Percentiles rank a stretch among this genome's conserved stretches.
phyloP scores from a whole-genome alignment of 2,888 invertebrate genomes.

The Drosophila prolongata region DNA sequence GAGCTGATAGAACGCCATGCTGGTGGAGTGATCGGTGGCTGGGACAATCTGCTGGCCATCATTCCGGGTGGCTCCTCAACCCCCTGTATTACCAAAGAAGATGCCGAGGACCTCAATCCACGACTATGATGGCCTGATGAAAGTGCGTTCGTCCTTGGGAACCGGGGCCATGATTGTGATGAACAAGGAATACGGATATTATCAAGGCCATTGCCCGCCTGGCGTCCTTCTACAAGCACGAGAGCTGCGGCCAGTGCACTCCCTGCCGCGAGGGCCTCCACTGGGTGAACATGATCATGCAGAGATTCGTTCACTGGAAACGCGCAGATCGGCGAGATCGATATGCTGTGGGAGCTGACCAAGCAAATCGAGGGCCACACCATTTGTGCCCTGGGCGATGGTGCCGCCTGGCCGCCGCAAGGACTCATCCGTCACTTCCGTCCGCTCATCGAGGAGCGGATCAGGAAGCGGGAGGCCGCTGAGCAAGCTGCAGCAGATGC shows the following conservation, averaged over 20 bases:
- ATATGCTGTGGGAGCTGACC: constrained; percentile 98
- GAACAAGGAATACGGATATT: constrained; percentile 97
- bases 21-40: constrained; percentile 97
- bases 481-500: constrained; percentile 32
- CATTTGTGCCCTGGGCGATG: constrained; percentile 98
- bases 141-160: constrained; percentile 96
- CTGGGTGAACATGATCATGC: constrained; percentile 96
- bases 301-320: constrained; percentile 93
- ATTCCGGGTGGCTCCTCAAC: constrained; percentile 99
- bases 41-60: constrained; percentile 98
- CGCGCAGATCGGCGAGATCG: constrained; percentile 96
- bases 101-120: constrained; percentile 95
- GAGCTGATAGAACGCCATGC: constrained; percentile 98
- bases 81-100: constrained; percentile 95
- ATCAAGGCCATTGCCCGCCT: constrained; percentile 97
- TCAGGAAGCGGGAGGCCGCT: constrained; percentile 85
- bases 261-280: constrained; percentile 98
- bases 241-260: constrained; percentile 99
- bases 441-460: constrained; percentile 94
- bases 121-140: constrained; percentile 98
- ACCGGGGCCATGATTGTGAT: constrained; percentile 99
- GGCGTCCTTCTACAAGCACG: constrained; percentile 98
- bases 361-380: constrained; percentile 99
- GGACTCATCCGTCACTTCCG: constrained; percentile 97
- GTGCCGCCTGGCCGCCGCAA: constrained; percentile 99